phyloP scores from a whole-genome alignment of 2,113 vertebrate genomes.

The Anarhynchus alexandrinus region DNA sequence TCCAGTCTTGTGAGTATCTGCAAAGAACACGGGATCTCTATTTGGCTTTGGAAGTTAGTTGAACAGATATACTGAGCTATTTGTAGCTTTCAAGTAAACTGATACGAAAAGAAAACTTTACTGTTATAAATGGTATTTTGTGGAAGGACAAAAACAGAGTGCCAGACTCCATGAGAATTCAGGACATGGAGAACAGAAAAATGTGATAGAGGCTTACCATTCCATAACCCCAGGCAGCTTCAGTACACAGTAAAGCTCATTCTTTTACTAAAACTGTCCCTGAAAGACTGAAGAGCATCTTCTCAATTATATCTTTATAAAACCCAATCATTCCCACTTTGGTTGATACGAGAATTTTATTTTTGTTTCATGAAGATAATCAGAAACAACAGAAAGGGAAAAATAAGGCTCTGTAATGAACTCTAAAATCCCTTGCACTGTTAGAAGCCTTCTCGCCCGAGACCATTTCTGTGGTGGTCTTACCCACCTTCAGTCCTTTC shows the following conservation, averaged over 20 bases:
- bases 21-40: neutral
- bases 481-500: neutral
- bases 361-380: neutral
- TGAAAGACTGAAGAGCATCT: neutral
- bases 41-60: neutral
- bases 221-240: neutral
- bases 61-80: neutral
- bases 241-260: neutral
- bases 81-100: neutral
- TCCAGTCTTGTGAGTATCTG: neutral
- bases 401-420: neutral
- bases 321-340: neutral
- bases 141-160: neutral
- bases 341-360: neutral
- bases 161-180: neutral
- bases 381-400: neutral
- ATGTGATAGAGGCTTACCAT: neutral
- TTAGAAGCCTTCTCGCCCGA: accelerated
- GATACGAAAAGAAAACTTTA: neutral
- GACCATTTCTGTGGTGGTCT: neutral
- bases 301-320: neutral
- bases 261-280: neutral
- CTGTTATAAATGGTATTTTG: neutral
- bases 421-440: neutral
- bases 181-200: neutral